Base-by-base conservation (phyloP, 2,888 invertebrate species). In the Carterocephalus palaemon region DNA sequence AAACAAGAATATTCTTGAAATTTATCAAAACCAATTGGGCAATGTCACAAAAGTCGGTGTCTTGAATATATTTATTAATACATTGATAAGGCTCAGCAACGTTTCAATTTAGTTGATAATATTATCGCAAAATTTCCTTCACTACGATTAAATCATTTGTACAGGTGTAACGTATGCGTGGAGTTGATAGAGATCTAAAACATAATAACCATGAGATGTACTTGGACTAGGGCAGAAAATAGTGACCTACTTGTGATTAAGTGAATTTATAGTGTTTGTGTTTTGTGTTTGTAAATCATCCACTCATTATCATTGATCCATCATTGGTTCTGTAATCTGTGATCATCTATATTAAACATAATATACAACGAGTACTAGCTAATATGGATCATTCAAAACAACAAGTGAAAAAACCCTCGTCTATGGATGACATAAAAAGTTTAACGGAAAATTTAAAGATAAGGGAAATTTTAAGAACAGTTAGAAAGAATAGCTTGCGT, bases 401-500 rank as follows among this genome's bases (percentile, higher is more conserved):
- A 47, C 80, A 80, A 52, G 49, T 68, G 1, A 82, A 75, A 52
- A 83, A 73, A 47, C 60, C 66, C 1, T 48, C 54, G 26, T 72
- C 72, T 49, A 70, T 68, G 41, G 59, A 69, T 4, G 85, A 85
- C 40, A 69, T 80, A 0, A 85, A 78, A 53, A 67, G 70, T 22
- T 68, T 81, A 4, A 82, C 77, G 52, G 85, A 83, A 56, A 83
- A 81, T 54, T 57, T 80, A 0, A 83, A 82, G 70, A 82, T 84
- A 36, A 81, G 75, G 48, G 82, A 84, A 53, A 82, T 84, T 46
- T 64, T 85, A 32, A 64, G 79, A 51, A 81, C 75, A 4, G 85
- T 84, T 0, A 85, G 83, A 68, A 83, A 83, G 75, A 84, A 78
- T 33, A 83, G 76, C 52, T 78, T 80, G 77, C 65, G 80, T 20